Evolutionary conservation across 2,113 vertebrate species (phyloP), one percentile per base, ranked within the genome.

Genomic region (Narcine bancroftii): DNA sequence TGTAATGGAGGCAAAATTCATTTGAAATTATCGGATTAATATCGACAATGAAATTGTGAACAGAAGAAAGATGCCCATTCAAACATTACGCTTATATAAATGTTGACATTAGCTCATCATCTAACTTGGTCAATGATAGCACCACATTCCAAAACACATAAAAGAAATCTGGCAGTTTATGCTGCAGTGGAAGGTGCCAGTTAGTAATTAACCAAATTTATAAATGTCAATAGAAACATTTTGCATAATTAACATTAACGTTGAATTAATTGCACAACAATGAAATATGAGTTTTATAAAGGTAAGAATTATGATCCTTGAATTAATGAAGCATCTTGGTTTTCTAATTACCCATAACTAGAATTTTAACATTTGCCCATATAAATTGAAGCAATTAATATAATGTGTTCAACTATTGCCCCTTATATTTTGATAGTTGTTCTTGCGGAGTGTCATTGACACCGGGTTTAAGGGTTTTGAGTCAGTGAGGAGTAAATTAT

Each of bases 321-420:
- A 60, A 87, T 87, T 87, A 63, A 87, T 87, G 50, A 87, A 53
- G 53, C 53, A 87, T 36, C 81, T n/a, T 33, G 9, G 17, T 87
- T 87, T 87, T 63, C 53, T 87, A 87, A 63, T 60, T 87, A n/a
- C n/a, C n/a, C n/a, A n/a, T n/a, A 85, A 85, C 50, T n/a, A 87
- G 53, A 87, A 36, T 87, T 87, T 87, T 63, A 36, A 87, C 60
- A 63, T 87, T 87, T 87, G 53, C 53, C 33, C n/a, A 17, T 63
- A 26, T 83, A 83, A 83, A 81, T 81, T 81, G 81, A 33, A 6
- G 53, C 50, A 85, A 85, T 85, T 85, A 85, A 60, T 87, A 60
- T 63, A 87, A 87, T 87, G 33, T 87, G 33, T 63, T 87, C 17
- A 87, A 36, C 6, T 87, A 36, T 87, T 87, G 53, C n/a, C 6